A percentile compares a stretch with the other conserved stretches of the same genome.
phyloP scores from a whole-genome alignment of 2,113 vertebrate species.

The Salvelinus sp. region DNA sequence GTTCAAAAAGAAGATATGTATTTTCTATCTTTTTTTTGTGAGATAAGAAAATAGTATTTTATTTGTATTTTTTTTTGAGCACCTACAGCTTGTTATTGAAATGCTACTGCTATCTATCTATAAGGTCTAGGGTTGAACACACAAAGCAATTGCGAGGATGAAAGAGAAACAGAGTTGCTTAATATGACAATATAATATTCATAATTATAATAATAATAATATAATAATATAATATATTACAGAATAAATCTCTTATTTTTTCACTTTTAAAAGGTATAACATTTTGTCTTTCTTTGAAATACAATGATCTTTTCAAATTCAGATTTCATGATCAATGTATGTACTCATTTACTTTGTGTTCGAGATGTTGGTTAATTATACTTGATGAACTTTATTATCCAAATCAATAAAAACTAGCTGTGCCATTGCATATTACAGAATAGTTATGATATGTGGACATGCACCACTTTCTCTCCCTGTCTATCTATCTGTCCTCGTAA shows the following conservation, averaged over 20 bases:
- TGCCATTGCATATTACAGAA: slow-evolving; percentile 99
- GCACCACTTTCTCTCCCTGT: slow-evolving; percentile 77
- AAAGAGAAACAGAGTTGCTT: slow-evolving; percentile 87
- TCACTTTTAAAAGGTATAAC: slow-evolving; percentile 83
- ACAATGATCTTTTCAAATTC: slow-evolving; percentile 69
- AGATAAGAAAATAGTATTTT: too few relatives aligned
- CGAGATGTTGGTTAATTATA: slow-evolving; percentile 83
- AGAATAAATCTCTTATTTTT: slow-evolving; percentile 92
- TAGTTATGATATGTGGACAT: slow-evolving; percentile 99
- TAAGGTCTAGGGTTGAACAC: slow-evolving; percentile 92
- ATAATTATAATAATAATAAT: slow-evolving; percentile 65
- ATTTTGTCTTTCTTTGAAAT: slow-evolving; percentile 88
- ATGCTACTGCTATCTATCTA: slow-evolving; percentile 81
- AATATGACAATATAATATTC: slow-evolving; percentile 78
- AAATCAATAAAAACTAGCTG: slow-evolving; percentile 90
- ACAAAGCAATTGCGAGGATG: slow-evolving; percentile 93
- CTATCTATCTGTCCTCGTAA: slow-evolving; percentile 44
- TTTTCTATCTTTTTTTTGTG: too few relatives aligned
- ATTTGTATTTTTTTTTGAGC: too few relatives aligned
- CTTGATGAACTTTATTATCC: slow-evolving; percentile 61
- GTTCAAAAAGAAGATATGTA: too few relatives aligned
- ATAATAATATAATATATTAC: slow-evolving; percentile 86
- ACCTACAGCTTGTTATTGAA: too few relatives aligned
- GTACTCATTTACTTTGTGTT: slow-evolving; percentile 51
- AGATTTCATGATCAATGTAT: slow-evolving; percentile 17